A percentile compares a stretch with the other conserved stretches of the same genome.
Evolutionary conservation across 2,113 vertebrate species (phyloP).

Genomic region (Arizona elegans): DNA sequence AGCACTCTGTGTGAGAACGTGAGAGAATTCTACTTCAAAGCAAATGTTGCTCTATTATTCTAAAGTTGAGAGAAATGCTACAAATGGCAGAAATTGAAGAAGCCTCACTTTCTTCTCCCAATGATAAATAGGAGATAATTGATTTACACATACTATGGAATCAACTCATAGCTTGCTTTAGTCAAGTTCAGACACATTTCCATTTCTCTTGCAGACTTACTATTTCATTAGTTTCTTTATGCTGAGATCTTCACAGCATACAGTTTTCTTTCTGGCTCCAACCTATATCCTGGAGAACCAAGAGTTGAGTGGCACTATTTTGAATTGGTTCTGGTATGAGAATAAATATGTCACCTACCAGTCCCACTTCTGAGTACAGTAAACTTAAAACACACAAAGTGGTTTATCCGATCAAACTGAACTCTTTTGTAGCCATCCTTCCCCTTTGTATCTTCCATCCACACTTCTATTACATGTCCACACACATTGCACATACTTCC

Average conservation of each 20-base stretch:
- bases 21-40: background rate
- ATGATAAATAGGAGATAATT: background rate
- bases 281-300: background rate
- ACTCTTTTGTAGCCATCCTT: background rate
- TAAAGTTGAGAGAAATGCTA: background rate
- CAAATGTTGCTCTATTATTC: background rate
- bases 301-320: accelerated
- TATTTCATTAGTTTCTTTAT: background rate
- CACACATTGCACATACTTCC: constrained; percentile 48
- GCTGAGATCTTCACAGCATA: background rate
- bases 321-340: background rate
- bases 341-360: background rate
- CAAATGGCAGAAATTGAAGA: background rate
- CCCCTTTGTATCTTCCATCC: background rate
- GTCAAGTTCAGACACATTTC: background rate
- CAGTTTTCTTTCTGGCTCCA: background rate
- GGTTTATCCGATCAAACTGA: background rate
- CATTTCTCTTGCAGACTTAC: background rate
- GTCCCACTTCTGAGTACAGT: background rate
- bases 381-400: background rate
- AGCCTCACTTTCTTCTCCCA: background rate
- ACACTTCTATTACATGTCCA: background rate
- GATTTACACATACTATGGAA: background rate
- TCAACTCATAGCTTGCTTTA: background rate
- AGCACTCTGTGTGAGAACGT: background rate